Evolutionary conservation across 2,888 invertebrate species (phyloP).

Genomic region (Ophion costatus): DNA sequence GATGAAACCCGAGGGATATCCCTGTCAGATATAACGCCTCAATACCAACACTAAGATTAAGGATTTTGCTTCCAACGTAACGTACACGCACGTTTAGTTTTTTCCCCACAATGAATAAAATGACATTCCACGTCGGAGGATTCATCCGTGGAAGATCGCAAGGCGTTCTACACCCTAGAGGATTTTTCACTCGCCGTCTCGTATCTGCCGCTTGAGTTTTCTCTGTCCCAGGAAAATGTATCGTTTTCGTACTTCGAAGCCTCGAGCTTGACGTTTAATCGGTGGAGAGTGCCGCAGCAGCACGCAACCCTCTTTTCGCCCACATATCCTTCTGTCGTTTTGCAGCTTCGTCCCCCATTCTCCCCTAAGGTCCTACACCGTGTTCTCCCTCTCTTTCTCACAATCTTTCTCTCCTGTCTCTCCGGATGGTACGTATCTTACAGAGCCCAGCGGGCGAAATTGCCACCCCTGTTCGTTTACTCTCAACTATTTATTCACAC

Average conservation of each 20-base stretch:
- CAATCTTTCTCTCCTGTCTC: neutral
- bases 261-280: constrained; percentile 54
- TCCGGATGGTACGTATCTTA: constrained; percentile 8
- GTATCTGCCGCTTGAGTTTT: constrained; percentile 40
- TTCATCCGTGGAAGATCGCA: constrained; percentile 10
- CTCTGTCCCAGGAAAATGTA: constrained; percentile 34
- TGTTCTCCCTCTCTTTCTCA: constrained; percentile 6
- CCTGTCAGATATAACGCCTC: too few relatives aligned
- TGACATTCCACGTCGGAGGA: neutral
- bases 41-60: neutral
- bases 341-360: constrained; percentile 11
- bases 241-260: constrained; percentile 38
- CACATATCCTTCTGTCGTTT: constrained; percentile 20
- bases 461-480: constrained; percentile 47
- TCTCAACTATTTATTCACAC: constrained; percentile 59
- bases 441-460: constrained; percentile 12
- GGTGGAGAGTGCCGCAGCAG: constrained; percentile 19
- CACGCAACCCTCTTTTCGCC: constrained; percentile 12
- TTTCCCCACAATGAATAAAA: constrained; percentile 13
- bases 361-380: neutral
- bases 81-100: neutral
- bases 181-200: constrained; percentile 47
- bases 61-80: neutral
- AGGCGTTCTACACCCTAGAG: constrained; percentile 1
- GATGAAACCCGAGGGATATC: too few relatives aligned